phyloP scores from a whole-genome alignment of 1,140 invertebrate genomes.

The Schlechtendalia chinensis region DNA sequence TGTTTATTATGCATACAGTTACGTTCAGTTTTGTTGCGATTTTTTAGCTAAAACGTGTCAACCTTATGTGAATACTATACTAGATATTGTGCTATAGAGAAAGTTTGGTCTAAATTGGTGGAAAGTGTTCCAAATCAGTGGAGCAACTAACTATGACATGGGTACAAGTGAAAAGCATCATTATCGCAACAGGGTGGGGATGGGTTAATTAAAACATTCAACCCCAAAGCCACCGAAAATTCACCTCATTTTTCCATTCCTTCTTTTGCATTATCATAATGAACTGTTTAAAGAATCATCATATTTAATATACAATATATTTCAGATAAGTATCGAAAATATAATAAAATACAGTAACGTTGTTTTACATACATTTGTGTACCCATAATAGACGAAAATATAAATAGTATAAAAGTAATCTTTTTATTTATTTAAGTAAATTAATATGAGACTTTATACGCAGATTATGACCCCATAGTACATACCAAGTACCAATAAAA shows the following conservation, averaged over 20 bases:
- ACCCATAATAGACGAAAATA: too few species aligned
- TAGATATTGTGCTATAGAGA: not conserved
- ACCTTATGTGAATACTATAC: not conserved
- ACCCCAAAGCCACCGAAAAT: conserved; percentile 1
- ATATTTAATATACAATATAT: not conserved
- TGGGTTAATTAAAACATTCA: conserved; percentile 26
- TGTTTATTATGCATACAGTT: not conserved
- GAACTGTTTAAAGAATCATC: not conserved
- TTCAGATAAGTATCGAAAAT: not conserved
- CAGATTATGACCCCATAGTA: not conserved
- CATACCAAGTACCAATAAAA: not conserved
- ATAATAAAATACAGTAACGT: not conserved
- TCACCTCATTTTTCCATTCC: not conserved
- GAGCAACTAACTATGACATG: not conserved
- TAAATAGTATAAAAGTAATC: too few species aligned
- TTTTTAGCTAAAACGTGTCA: conserved; percentile 15
- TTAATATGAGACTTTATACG: too few species aligned
- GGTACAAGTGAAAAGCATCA: conserved; percentile 9
- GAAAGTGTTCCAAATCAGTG: conserved; percentile 3
- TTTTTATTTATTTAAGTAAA: too few species aligned
- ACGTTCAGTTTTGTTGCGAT: not conserved
- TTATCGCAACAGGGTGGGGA: not conserved
- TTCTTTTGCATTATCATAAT: not conserved
- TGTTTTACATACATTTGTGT: too few species aligned
- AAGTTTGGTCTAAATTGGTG: not conserved